Base-by-base conservation (phyloP, 2,113 vertebrate species). In the Cisticola juncidis region DNA sequence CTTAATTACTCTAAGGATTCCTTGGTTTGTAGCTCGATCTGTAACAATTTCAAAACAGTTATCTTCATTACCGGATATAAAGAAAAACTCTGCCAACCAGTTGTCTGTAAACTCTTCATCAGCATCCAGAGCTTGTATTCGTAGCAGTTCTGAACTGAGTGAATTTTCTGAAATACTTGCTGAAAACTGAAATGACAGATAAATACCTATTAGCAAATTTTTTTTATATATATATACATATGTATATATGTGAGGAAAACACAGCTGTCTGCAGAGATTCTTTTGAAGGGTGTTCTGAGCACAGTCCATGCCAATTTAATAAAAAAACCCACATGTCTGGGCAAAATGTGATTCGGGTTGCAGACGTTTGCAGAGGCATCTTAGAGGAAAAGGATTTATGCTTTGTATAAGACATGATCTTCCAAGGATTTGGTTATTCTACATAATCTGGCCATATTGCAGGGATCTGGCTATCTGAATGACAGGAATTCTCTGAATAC, bases 1-100 rank as follows among this genome's bases (percentile, higher is more conserved):
- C 98, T 98, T 98, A 85, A 98, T 66, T 29, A 99, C 98, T 97
- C 97, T 98, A 66, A 99, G 95, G 85, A 99, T 94, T 76, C 99
- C 99, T 94, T 99, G 98, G 14, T 99, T 99, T 92, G 98, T 99
- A 13, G 91, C 71, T 48, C 98, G 95, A 94, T 99, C 99, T 40
- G 98, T 98, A 84, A 81, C 93, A 38, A 99, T 98, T 85, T 98
- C 98, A 96, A 99, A 99, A 84, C 98, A 98, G 22, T 98, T 98
- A 4, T 97, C 98, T 86, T 99, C 99, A 73, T 99, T 99, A 87
- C 99, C 99, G 15, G 98, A 98, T 53, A 98, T 93, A 88, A 99
- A 99, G 18, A 97, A 93, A 96, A 98, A 99, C 21, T 98, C 86
- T 22, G 98, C 96, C 51, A 97, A 66, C 99, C 99, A 99, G 70